Evolutionary conservation across 1,140 invertebrate genomes (phyloP).

Genomic region (Chironomus striatipennis): DNA sequence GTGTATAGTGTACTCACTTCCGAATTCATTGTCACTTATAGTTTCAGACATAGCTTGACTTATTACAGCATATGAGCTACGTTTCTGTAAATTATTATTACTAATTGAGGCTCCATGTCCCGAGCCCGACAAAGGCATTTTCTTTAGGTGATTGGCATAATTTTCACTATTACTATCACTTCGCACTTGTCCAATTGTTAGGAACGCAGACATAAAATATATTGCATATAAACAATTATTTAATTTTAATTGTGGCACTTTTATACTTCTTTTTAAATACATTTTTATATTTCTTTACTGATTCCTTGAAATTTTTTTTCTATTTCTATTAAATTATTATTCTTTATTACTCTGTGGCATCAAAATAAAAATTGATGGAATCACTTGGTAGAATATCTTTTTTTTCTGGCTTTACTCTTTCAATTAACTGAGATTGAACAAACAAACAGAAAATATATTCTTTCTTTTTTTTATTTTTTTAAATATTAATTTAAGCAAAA

Average conservation of each 20-base stretch:
- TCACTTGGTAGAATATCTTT: neutral
- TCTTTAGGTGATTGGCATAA: neutral
- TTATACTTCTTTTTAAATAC: neutral
- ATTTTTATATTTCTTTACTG: neutral
- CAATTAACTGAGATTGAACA: slow-evolving; percentile 8
- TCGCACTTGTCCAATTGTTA: neutral
- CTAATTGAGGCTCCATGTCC: neutral
- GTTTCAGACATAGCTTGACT: neutral
- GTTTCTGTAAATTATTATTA: neutral
- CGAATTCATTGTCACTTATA: slow-evolving; percentile 12
- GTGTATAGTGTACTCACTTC: slow-evolving; percentile 5
- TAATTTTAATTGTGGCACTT: neutral
- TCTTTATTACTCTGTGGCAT: neutral
- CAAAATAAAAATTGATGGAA: no score
- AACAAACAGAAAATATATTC: neutral
- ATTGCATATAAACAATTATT: slow-evolving; percentile 17
- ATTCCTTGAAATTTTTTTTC: neutral
- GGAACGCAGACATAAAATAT: neutral
- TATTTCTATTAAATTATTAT: neutral
- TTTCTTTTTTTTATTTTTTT: neutral
- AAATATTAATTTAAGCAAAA: neutral
- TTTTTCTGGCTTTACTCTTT: neutral
- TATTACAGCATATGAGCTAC: neutral
- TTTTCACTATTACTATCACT: neutral
- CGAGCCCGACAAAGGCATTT: neutral